These are phyloP conservation scores for Microvelia longipes DNA, from an alignment of 1,140 invertebrate species.

Conservation along the genomic window DNA sequence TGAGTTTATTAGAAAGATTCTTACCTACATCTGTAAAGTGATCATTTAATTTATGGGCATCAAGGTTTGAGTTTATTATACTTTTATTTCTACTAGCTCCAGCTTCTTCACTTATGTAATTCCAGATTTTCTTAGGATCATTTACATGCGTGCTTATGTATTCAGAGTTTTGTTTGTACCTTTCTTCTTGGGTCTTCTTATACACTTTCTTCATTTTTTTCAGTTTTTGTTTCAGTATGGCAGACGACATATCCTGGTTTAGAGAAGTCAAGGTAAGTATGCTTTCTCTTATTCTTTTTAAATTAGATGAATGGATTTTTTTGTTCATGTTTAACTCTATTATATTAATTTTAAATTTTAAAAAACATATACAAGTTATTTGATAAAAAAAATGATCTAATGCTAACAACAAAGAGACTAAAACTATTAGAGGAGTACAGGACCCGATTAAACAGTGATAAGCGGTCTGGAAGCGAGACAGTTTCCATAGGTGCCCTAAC, in stretches of 20 bases:
- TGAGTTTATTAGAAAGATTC: background rate
- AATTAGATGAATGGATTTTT: background rate
- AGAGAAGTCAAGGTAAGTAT: background rate
- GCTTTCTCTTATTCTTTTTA: background rate
- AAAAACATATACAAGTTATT: no score
- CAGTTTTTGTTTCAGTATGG: background rate
- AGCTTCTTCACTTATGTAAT: background rate
- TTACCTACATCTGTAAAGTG: background rate
- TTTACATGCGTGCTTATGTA: background rate
- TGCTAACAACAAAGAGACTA: no score
- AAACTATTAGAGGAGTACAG: no score
- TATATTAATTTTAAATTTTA: no score
- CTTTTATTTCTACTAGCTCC: background rate
- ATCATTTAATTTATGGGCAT: background rate
- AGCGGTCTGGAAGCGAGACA: no score
- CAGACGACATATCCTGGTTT: background rate
- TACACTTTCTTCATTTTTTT: background rate
- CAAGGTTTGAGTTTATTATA: background rate
- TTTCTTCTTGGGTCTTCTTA: background rate
- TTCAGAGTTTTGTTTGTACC: background rate
- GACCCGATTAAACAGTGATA: no score
- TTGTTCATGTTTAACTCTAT: no score
- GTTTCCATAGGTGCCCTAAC: no score
- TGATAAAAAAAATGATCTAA: no score
- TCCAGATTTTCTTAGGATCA: background rate